Evolutionary conservation across 2,113 vertebrate species (phyloP).

Genomic region (Clarias gariepinus): DNA sequence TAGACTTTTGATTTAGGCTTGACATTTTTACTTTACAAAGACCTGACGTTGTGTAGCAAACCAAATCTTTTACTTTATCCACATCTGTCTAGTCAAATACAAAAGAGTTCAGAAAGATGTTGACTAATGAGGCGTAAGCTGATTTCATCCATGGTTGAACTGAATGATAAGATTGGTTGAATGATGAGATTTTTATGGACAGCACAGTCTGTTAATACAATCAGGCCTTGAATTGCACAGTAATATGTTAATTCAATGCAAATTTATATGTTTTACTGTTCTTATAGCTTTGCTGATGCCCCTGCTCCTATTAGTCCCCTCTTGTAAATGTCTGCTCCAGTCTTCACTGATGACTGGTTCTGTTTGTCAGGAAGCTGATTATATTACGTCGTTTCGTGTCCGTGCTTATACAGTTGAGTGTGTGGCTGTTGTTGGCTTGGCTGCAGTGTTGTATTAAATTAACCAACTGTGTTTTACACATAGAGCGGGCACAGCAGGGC

Average conservation of each 20-base stretch:
- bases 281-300: not conserved
- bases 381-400: conserved; percentile 21
- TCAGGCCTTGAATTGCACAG: not conserved
- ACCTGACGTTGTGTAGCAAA: not conserved
- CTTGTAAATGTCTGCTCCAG: conserved; percentile 18
- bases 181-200: not conserved
- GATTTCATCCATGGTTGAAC: not conserved
- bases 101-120: not conserved
- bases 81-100: not conserved
- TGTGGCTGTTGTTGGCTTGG: conserved; percentile 8
- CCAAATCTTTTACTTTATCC: not conserved
- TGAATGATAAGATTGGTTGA: not conserved
- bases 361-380: conserved; percentile 28
- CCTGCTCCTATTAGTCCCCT: conserved; percentile 2
- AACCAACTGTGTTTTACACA: conserved; percentile 25
- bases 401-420: conserved; percentile 22
- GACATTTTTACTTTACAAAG: not conserved
- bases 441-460: conserved; percentile 41
- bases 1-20: not conserved
- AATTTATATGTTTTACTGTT: conserved; percentile 8
- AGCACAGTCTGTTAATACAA: conserved; percentile 2
- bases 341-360: conserved; percentile 20
- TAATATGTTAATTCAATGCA: conserved; percentile 25
- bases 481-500: conserved; percentile 28
- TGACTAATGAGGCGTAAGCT: not conserved